Evolutionary conservation across 2,113 vertebrate genomes (phyloP).

Genomic region (Crotophaga sulcirostris): DNA sequence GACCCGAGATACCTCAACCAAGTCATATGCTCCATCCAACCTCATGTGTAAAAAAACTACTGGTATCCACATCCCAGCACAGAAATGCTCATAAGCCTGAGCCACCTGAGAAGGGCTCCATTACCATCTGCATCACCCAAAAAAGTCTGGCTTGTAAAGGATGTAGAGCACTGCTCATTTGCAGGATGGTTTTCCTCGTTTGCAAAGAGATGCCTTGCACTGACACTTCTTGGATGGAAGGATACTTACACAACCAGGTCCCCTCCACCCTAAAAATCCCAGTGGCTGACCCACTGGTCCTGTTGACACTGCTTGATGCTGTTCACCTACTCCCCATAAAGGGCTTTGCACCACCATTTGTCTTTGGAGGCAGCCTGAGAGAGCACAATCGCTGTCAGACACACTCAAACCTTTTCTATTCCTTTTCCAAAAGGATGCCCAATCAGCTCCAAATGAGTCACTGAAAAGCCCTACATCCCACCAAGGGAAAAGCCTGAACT

Average conservation of each 20-base stretch:
- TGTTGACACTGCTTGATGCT: neutral
- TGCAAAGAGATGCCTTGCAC: neutral
- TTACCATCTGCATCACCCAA: neutral
- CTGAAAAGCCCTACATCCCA: slow-evolving; percentile 13
- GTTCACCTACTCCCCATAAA: neutral
- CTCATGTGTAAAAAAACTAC: rapidly evolving
- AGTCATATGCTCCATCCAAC: neutral
- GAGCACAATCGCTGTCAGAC: neutral
- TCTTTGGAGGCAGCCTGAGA: neutral
- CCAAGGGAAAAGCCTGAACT: neutral
- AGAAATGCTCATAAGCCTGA: neutral
- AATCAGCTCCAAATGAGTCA: neutral
- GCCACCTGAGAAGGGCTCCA: neutral
- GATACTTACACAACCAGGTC: neutral
- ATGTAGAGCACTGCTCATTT: neutral
- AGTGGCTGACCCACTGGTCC: neutral
- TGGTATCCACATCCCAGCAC: rapidly evolving
- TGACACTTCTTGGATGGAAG: neutral
- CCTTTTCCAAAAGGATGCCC: neutral
- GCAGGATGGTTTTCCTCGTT: neutral
- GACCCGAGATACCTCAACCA: neutral
- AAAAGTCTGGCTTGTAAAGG: neutral
- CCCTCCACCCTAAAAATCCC: neutral
- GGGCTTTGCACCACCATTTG: neutral
- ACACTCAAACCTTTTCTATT: neutral